These are phyloP conservation scores for Drosophila hawaiiensis DNA, from an alignment of 2,888 invertebrate species.

Conservation along the genomic window DNA sequence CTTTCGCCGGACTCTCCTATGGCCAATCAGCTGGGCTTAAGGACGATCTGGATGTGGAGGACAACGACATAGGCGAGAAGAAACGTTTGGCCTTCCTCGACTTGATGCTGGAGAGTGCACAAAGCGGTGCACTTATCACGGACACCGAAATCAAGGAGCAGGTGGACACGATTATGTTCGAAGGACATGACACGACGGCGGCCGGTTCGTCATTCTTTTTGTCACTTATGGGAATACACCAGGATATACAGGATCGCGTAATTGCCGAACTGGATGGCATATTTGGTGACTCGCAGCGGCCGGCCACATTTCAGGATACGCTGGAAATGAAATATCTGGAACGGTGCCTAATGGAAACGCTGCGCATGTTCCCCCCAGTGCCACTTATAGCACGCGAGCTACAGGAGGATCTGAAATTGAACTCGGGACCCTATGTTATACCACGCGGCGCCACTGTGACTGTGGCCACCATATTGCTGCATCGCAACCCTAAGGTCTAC, in stretches of 20 bases:
- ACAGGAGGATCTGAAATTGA: constrained; percentile 90
- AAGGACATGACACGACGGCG: constrained; percentile 94
- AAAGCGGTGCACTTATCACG: constrained; percentile 89
- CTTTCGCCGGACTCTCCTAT: constrained; percentile 89
- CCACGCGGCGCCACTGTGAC: constrained; percentile 89
- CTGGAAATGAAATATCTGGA: constrained; percentile 94
- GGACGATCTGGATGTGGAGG: constrained; percentile 93
- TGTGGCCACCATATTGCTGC: constrained; percentile 89
- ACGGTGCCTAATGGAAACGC: constrained; percentile 92
- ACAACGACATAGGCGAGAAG: constrained; percentile 91
- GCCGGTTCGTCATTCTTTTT: constrained; percentile 93
- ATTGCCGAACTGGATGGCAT: constrained; percentile 90
- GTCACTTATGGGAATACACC: constrained; percentile 91
- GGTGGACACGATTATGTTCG: constrained; percentile 94
- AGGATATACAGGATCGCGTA: constrained; percentile 90
- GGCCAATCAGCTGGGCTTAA: constrained; percentile 90
- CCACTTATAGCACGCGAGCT: constrained; percentile 91
- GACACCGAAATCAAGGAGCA: constrained; percentile 93
- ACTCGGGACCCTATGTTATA: constrained; percentile 88
- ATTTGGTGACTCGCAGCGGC: constrained; percentile 91
- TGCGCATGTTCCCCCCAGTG: constrained; percentile 92
- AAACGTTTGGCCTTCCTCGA: constrained; percentile 95
- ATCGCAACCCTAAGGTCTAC: constrained; percentile 90
- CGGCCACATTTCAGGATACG: constrained; percentile 92
- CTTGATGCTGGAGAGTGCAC: constrained; percentile 91